Base-by-base conservation (phyloP, 1,140 invertebrate species). In the Diorhabda elongata region DNA sequence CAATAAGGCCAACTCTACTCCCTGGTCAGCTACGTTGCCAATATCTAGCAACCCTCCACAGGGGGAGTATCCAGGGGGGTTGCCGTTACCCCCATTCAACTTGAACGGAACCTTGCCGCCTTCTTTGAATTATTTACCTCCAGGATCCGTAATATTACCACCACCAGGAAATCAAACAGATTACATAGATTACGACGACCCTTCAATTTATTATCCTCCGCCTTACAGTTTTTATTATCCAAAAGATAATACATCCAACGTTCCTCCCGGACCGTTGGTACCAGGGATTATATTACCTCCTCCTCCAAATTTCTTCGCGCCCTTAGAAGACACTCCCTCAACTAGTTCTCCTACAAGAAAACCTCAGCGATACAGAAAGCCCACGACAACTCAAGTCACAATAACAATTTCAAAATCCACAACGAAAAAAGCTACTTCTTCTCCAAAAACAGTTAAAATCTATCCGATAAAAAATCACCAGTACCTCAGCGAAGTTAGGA, bases 181-280 rank as follows among this genome's bases (percentile, higher is more conserved):
- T 75, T 86, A 89, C 61, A 89, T 91, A 78, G 92, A 94, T 82
- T 91, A 93, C 81, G 92, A 93, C 80, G 92, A 95, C 83, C 92
- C 92, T 75, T 93, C 92, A 63, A 89, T 95, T 11, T 95, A 94
- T 77, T 94, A 95, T 85, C 92, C 92, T 69, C 92, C 92, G 73
- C 91, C 92, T 2, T 94, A 95, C 82, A 93, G 92, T 81, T 95
- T 94, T 82, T 89, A 89, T 68, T 95, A 93, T 80, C 85, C 85
- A 70, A 88, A 86, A 74, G 91, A 93, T 75, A 93, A 94, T 80
- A 85, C 88, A 1, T 91, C 88, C 44, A 83, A 83, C 26, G 91
- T 94, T 52, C 90, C 92, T 9, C 90, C 93, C 0, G 93, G 93
- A 63, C 93, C 93, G 0, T 79, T 95, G 59, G 93, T 94, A 3